Percentiles rank a stretch among this genome's conserved stretches.
phyloP scores from a whole-genome alignment of 2,888 invertebrate species.

The Prosopocoilus inquinatus region DNA sequence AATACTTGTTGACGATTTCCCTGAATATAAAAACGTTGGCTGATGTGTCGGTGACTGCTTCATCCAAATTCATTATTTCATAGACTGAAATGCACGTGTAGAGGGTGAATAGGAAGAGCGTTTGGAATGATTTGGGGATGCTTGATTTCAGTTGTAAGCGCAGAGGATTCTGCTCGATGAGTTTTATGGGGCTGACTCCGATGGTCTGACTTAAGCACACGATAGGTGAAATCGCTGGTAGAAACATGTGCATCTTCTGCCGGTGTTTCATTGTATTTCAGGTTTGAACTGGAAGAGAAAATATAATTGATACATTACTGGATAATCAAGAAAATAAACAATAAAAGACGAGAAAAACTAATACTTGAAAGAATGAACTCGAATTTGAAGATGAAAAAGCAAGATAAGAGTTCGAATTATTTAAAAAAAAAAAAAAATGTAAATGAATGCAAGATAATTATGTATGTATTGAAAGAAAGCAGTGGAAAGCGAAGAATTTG shows the following conservation, averaged over 20 bases:
- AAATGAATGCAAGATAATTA: no score
- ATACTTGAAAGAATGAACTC: no score
- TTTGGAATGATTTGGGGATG: slow-evolving; percentile 13
- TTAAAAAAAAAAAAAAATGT: no score
- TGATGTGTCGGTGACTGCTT: not conserved
- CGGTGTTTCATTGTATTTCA: not conserved
- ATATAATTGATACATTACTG: not conserved
- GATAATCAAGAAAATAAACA: no score
- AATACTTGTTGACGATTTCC: slow-evolving; percentile 15
- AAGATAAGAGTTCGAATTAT: no score
- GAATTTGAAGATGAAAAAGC: no score
- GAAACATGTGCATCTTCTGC: not conserved
- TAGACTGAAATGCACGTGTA: slow-evolving; percentile 3
- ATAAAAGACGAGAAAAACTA: no score
- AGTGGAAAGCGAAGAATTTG: no score
- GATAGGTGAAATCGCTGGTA: slow-evolving; percentile 8
- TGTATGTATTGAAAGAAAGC: no score
- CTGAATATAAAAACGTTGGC: slow-evolving; percentile 15
- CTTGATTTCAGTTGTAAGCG: slow-evolving; percentile 4
- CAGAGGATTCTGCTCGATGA: not conserved
- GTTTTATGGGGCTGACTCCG: slow-evolving; percentile 12
- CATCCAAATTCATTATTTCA: not conserved
- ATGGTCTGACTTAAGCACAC: slow-evolving; percentile 10
- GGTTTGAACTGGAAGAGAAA: not conserved
- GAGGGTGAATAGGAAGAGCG: slow-evolving; percentile 2